Base-by-base conservation (phyloP, 1,140 invertebrate species). In the Octopus bimaculoides region DNA sequence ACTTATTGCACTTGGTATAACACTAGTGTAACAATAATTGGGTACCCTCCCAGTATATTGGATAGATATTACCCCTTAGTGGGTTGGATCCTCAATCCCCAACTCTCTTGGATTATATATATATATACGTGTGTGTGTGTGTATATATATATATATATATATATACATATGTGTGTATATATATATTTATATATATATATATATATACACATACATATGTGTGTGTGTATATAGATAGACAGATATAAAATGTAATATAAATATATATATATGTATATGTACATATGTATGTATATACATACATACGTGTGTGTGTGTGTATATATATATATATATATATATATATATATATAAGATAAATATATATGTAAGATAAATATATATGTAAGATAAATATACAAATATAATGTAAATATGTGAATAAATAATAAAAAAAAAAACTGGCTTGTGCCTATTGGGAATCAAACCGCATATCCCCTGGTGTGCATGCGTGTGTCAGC, bases 91-190 rank as follows among this genome's bases (percentile, higher is more conserved):
- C n/a, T n/a, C n/a, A n/a, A n/a, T n/a, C n/a, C n/a, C n/a, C n/a
- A n/a, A n/a, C n/a, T n/a, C n/a, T n/a, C n/a, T n/a, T n/a, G n/a
- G n/a, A n/a, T n/a, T 61, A 61, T 61, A 61, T 61, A 17, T 61
- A 61, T 61, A 61, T 61, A 61, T 61, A 61, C 17, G 56, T 61
- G 17, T 61, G 17, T 61, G 56, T 61, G 17, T 61, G 17, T 61
- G 56, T 61, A 61, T 61, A 61, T 61, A 61, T 61, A 61, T 61
- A 17, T 61, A 61, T 61, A 61, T 61, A 61, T 61, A 61, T 61
- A 17, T 61, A 61, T 61, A 61, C 17, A 17, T 61, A 61, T 61
- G 17, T 61, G 17, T 61, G 17, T 61, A 17, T 61, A 61, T 61
- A 61, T 61, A 17, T 61, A 61, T 61, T 9, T 61, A 61, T 61